Base-by-base conservation (phyloP, 1,140 invertebrate species). In the Venustaconcha ellipsiformis region DNA sequence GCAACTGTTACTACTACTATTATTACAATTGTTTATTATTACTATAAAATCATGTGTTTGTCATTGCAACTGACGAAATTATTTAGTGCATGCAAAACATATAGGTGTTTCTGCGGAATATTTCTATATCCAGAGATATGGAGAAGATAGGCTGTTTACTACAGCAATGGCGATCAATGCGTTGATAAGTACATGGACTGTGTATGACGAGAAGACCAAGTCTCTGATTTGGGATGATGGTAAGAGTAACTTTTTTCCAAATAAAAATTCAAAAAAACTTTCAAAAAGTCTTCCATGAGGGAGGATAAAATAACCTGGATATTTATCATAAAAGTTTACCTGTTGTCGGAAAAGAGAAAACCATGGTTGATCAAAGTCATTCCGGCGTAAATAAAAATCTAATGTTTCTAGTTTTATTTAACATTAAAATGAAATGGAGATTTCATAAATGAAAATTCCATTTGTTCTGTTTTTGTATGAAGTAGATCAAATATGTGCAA, bases 21-120 rank as follows among this genome's bases (percentile, higher is more conserved):
- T 96, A 95, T 79, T 92, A 91, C 14, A 95, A 94, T 80, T 96
- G 93, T 88, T 93, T 93, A 94, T 96, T 13, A n/a, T 18, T 20
- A n/a, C 57, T 55, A 58, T n/a, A 15, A n/a, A 13, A 20, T 59
- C 37, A 8, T 11, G 12, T 70, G 37, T 48, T 8, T 48, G 4
- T 48, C 37, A 48, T 48, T 48, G 37, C 5, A 48, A 48, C 37
- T 8, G 55, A 57, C 56, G 67, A 67, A 20, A 57, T 11, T 2
- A 59, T 11, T 20, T 74, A 58, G 12, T 74, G 56, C 64, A 48
- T 11, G 37, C 11, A 48, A 48, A 48, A 0, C 37, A 11, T 67
- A 67, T 20, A 37, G 37, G 30, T 65, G 57, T 59, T 74, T 56
- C 55, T 67, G 0, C 18, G 58, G 17, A n/a, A 57, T 1, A 14